A percentile compares a stretch with the other conserved stretches of the same genome.
Conservation (phyloP, 2,113 vertebrate genomes). For the Colossoma macropomum region DNA sequence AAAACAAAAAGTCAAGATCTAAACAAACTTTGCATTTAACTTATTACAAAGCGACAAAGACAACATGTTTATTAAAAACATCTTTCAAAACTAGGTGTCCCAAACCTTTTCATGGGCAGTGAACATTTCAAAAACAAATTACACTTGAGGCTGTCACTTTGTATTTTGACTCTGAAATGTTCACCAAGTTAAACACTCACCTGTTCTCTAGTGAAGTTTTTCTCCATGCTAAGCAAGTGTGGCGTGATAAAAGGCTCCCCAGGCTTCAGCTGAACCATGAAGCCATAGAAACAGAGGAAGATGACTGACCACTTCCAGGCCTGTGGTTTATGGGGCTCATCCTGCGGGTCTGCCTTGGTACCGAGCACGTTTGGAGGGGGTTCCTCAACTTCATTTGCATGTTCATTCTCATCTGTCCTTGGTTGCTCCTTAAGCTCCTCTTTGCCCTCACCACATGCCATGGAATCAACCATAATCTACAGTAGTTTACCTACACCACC, state of each 20-base stretch:
- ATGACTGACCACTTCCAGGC: conserved; percentile 78
- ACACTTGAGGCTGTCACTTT: no score
- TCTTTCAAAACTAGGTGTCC: no score
- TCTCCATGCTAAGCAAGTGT: conserved; percentile 78
- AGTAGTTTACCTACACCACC: not conserved
- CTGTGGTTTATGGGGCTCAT: not conserved
- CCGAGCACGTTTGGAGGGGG: not conserved
- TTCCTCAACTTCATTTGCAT: not conserved
- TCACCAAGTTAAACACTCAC: conserved; percentile 60
- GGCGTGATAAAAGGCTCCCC: conserved; percentile 91
- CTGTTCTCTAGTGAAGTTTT: conserved; percentile 85
- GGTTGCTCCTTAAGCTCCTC: conserved; percentile 13
- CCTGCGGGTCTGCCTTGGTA: conserved; percentile 9
- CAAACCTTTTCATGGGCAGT: no score
- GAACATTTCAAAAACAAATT: no score
- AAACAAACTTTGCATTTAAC: no score
- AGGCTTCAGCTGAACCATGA: conserved; percentile 84
- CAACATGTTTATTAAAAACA: no score
- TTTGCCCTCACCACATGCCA: not conserved
- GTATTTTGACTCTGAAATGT: not conserved
- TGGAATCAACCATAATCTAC: conserved; percentile 37
- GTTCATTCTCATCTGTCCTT: not conserved
- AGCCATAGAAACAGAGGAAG: conserved; percentile 87
- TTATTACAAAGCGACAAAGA: no score
- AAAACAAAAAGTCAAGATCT: no score